Conservation (phyloP, 53 echinoderm and acorn worm species). For the Crossaster papposus region DNA sequence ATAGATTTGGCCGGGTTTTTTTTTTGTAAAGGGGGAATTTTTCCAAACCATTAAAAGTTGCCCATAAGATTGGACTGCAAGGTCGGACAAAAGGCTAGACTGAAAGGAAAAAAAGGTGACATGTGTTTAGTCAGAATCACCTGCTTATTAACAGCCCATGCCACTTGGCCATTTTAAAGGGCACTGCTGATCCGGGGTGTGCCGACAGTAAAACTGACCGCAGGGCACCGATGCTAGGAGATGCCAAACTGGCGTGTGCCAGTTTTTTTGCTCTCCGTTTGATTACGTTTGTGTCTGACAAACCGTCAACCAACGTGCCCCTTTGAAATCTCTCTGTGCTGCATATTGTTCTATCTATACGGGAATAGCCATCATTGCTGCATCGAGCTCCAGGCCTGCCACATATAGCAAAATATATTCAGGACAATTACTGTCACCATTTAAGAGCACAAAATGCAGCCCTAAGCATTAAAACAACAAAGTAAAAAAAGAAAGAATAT, state of each 20-base stretch:
- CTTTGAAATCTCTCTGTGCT: constrained; percentile 12
- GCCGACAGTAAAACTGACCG: not conserved
- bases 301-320: not conserved
- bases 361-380: not conserved
- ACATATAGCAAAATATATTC: not conserved
- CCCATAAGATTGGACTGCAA: not conserved
- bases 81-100: constrained; percentile 4
- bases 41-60: not conserved
- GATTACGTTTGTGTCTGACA: not conserved
- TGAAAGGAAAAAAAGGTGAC: constrained; percentile 34
- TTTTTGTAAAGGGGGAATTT: not conserved
- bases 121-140: constrained; percentile 24
- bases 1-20: not conserved
- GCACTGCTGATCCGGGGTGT: not conserved
- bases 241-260: not conserved
- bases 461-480: not conserved
- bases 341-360: constrained; percentile 3
- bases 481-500: not conserved
- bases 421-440: not conserved
- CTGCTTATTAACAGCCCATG: constrained; percentile 36
- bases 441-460: not conserved
- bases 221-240: not conserved
- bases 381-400: not conserved
- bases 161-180: constrained; percentile 5
- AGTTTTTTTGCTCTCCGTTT: not conserved